These are phyloP conservation scores for Xiphophorus birchmanni DNA, from an alignment of 2,797 vertebrate genomes.

Conservation along the genomic window DNA sequence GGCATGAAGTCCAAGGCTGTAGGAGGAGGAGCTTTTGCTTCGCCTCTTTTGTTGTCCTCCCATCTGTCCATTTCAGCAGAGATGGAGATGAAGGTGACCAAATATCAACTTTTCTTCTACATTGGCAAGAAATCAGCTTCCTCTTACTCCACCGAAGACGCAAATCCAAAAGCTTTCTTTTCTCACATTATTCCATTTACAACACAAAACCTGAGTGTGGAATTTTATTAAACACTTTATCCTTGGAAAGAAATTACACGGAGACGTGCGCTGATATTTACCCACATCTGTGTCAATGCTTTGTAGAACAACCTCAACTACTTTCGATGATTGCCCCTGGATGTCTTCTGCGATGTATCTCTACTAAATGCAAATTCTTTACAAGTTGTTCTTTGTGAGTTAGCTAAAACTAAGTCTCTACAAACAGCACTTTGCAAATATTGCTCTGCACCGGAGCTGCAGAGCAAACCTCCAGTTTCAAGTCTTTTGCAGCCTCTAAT, in stretches of 20 bases:
- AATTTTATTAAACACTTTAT: background rate
- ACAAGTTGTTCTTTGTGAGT: background rate
- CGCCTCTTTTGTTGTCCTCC: constrained; percentile 85
- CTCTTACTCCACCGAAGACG: constrained; percentile 67
- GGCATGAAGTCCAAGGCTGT: constrained; percentile 66
- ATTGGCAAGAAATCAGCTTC: constrained; percentile 76
- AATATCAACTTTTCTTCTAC: constrained; percentile 75
- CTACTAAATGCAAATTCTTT: background rate
- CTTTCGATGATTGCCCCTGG: background rate
- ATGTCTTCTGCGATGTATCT: background rate
- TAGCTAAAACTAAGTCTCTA: background rate
- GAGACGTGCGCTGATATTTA: background rate
- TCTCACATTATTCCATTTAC: background rate
- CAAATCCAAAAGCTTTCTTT: constrained; percentile 35
- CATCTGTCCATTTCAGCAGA: constrained; percentile 80
- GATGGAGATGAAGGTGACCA: constrained; percentile 42
- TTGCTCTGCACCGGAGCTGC: background rate
- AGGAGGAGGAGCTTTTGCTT: constrained; percentile 72
- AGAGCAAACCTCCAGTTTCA: background rate
- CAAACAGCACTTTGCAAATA: background rate
- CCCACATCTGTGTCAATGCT: background rate
- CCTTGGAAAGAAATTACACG: background rate
- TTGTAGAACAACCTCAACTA: background rate
- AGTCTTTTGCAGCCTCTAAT: background rate
- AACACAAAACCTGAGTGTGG: background rate